phyloP scores from a whole-genome alignment of 2,113 vertebrate genomes.

The Sinocyclocheilus rhinocerous region DNA sequence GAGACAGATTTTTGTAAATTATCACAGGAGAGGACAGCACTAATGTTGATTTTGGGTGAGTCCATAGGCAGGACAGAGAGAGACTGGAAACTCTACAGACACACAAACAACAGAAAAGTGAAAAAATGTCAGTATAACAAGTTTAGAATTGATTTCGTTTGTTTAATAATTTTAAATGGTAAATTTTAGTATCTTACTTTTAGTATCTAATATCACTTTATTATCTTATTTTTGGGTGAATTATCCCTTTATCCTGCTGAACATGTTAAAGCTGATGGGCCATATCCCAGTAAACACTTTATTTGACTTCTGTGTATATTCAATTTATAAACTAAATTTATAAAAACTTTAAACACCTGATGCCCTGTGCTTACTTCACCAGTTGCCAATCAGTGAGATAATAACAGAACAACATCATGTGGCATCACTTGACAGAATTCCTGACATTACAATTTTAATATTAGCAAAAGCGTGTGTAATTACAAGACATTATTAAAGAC shows the following conservation, averaged over 20 bases:
- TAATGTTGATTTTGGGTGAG: background rate
- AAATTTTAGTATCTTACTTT: no score
- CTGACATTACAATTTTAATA: background rate
- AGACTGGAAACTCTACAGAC: conserved; percentile 13
- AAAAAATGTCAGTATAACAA: background rate
- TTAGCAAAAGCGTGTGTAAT: background rate
- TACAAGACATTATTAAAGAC: background rate
- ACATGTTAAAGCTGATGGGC: background rate
- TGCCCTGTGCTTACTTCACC: background rate
- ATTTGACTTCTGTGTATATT: background rate
- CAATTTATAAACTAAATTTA: background rate
- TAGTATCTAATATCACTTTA: no score
- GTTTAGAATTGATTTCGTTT: background rate
- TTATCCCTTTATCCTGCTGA: background rate
- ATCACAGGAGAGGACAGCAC: background rate
- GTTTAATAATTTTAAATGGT: no score
- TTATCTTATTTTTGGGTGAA: background rate
- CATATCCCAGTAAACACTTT: background rate
- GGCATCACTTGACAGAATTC: background rate
- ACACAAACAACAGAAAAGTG: conserved; percentile 8
- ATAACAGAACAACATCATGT: background rate
- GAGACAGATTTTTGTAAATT: background rate
- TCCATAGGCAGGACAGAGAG: background rate
- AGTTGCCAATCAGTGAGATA: background rate
- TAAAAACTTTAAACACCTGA: background rate